Percentiles rank a stretch among this genome's conserved stretches.
Conservation (phyloP, 2,797 vertebrate species). For the Denticeps clupeoides region DNA sequence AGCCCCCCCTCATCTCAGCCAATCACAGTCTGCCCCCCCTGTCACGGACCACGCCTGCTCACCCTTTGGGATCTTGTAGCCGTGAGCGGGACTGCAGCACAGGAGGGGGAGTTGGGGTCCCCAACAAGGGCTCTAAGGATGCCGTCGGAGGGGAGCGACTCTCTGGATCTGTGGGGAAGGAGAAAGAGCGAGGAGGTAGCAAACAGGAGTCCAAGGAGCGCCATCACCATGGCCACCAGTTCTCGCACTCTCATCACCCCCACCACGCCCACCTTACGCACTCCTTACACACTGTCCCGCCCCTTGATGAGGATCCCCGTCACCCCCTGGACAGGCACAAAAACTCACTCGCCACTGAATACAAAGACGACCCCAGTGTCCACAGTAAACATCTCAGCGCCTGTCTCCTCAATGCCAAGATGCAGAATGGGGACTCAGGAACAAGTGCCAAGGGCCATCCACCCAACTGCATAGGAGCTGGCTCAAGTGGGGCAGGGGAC, state of each 20-base stretch:
- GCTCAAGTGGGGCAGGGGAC: background rate
- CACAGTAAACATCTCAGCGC: slow-evolving; percentile 67
- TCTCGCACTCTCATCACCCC: slow-evolving; percentile 38
- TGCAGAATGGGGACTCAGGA: slow-evolving; percentile 33
- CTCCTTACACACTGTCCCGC: slow-evolving; percentile 38
- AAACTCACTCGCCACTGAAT: slow-evolving; percentile 48
- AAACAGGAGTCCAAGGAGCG: slow-evolving; percentile 71
- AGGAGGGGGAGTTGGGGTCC: slow-evolving; percentile 44
- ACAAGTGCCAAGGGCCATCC: slow-evolving; percentile 36
- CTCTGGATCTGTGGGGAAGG: slow-evolving; percentile 57
- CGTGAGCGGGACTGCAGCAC: slow-evolving; percentile 67
- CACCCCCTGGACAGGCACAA: slow-evolving; percentile 61
- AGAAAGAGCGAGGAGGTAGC: slow-evolving; percentile 64
- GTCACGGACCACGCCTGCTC: slow-evolving; percentile 64
- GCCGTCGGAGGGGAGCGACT: slow-evolving; percentile 43
- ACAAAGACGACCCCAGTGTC: slow-evolving; percentile 62
- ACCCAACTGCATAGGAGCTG: background rate
- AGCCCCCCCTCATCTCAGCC: slow-evolving; percentile 77
- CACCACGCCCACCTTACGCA: slow-evolving; percentile 39
- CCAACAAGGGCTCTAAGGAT: slow-evolving; percentile 61
- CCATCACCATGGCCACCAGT: slow-evolving; percentile 45
- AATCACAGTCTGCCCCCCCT: slow-evolving; percentile 77
- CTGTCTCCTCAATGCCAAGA: slow-evolving; percentile 70
- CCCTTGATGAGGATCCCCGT: slow-evolving; percentile 62
- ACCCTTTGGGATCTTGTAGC: slow-evolving; percentile 74